These are phyloP conservation scores for Drosophila neocordata DNA, from an alignment of 1,140 invertebrate genomes.

Conservation along the genomic window DNA sequence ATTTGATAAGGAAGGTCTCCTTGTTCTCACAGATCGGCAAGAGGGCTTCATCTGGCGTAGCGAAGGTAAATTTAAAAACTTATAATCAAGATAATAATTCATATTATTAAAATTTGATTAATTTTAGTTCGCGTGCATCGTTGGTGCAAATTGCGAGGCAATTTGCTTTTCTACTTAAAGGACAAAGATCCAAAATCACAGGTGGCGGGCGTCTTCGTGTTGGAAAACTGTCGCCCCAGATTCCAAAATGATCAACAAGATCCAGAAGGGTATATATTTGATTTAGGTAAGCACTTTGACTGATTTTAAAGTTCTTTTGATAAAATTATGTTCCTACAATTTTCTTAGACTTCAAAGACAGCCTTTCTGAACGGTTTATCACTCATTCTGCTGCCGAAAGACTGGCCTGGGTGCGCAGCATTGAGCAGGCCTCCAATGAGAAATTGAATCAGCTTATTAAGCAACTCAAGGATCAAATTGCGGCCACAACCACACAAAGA, in stretches of 20 bases:
- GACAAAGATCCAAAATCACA: conserved; percentile 94
- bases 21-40: conserved; percentile 93
- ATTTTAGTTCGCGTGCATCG: conserved; percentile 88
- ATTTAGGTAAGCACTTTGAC: conserved; percentile 85
- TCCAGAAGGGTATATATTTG: conserved; percentile 85
- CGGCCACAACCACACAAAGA: conserved; percentile 82
- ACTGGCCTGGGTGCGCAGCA: conserved; percentile 92
- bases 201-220: conserved; percentile 92
- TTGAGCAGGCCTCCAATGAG: conserved; percentile 93
- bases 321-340: no score
- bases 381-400: conserved; percentile 91
- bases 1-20: conserved; percentile 96
- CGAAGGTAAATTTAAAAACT: conserved; percentile 88
- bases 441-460: conserved; percentile 90
- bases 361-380: conserved; percentile 90
- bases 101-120: background rate
- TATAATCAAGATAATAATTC: background rate
- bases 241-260: conserved; percentile 85
- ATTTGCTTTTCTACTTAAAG: conserved; percentile 97
- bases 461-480: conserved; percentile 86
- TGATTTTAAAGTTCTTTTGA: background rate
- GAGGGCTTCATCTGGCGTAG: conserved; percentile 95
- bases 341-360: conserved; percentile 90
- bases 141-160: conserved; percentile 96
- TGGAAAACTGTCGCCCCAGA: conserved; percentile 91